phyloP scores from a whole-genome alignment of 2,797 vertebrate genomes.

The Channallabes apus region DNA sequence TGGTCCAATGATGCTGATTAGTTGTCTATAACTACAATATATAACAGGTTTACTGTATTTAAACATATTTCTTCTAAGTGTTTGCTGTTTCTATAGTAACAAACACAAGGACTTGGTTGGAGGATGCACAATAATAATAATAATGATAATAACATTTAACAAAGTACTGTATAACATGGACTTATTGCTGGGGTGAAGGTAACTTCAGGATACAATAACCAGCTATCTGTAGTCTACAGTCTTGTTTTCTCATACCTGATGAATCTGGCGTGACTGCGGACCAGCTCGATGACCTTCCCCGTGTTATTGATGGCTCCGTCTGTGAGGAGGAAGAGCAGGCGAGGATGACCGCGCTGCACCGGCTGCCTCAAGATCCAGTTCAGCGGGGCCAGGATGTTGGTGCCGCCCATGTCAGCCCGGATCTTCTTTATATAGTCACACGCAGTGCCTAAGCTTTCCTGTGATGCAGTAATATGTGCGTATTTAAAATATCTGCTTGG shows the following conservation, averaged over 20 bases:
- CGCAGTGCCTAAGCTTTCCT: slow-evolving; percentile 84
- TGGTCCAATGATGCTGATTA: background rate
- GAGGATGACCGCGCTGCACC: slow-evolving; percentile 81
- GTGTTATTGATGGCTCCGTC: slow-evolving; percentile 81
- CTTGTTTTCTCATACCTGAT: slow-evolving; percentile 76
- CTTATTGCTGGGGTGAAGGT: background rate
- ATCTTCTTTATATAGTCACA: slow-evolving; percentile 84
- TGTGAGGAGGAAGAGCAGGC: slow-evolving; percentile 88
- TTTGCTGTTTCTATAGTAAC: background rate
- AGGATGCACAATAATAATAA: background rate
- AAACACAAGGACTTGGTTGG: no score
- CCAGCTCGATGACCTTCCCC: slow-evolving; percentile 86
- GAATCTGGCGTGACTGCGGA: slow-evolving; percentile 81
- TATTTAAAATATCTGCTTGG: background rate
- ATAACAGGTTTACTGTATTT: background rate
- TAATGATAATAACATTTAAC: background rate
- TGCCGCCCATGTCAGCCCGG: slow-evolving; percentile 86
- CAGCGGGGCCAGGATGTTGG: slow-evolving; percentile 84
- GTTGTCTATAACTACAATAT: background rate
- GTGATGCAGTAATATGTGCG: slow-evolving; percentile 19
- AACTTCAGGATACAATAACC: background rate
- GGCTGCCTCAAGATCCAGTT: slow-evolving; percentile 89
- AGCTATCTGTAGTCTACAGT: background rate
- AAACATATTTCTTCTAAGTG: background rate
- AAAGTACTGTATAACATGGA: background rate